A percentile compares a stretch with the other conserved stretches of the same genome.
phyloP scores from a whole-genome alignment of 2,888 invertebrate genomes.

The Phengaris alcon region DNA sequence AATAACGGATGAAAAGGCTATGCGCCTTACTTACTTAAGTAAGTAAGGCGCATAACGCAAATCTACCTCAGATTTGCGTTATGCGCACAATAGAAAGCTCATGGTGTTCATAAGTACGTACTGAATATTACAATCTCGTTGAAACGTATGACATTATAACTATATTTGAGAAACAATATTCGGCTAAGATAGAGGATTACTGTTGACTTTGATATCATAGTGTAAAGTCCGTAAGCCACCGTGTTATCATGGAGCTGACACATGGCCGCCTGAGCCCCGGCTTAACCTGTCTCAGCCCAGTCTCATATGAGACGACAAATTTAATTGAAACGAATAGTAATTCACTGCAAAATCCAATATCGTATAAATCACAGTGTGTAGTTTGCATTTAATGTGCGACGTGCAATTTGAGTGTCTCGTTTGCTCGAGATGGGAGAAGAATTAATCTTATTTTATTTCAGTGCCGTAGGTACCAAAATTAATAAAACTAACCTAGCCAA shows the following conservation, averaged over 20 bases:
- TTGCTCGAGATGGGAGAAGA: too few species aligned
- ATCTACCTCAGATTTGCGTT: too few species aligned
- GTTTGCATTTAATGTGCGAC: not conserved
- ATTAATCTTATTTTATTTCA: too few species aligned
- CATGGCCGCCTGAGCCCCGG: slow-evolving; percentile 35
- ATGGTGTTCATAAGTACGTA: too few species aligned
- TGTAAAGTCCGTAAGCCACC: slow-evolving; percentile 27
- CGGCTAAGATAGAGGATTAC: not conserved
- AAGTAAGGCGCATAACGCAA: too few species aligned
- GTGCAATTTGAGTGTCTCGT: not conserved
- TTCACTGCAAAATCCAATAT: slow-evolving; percentile 22
- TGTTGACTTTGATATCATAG: slow-evolving; percentile 26
- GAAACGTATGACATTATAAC: not conserved
- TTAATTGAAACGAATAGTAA: slow-evolving; percentile 34
- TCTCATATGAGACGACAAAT: slow-evolving; percentile 36
- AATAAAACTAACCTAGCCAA: too few species aligned
- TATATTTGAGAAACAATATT: slow-evolving; percentile 12
- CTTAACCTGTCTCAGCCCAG: slow-evolving; percentile 40
- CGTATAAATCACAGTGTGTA: slow-evolving; percentile 16
- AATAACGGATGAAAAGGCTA: too few species aligned
- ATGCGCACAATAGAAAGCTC: too few species aligned
- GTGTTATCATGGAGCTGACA: slow-evolving; percentile 34
- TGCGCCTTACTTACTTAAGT: too few species aligned
- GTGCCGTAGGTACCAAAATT: too few species aligned
- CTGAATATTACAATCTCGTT: not conserved